Conservation (phyloP, 2,797 vertebrate species). For the Halcyon smyrnensis region DNA sequence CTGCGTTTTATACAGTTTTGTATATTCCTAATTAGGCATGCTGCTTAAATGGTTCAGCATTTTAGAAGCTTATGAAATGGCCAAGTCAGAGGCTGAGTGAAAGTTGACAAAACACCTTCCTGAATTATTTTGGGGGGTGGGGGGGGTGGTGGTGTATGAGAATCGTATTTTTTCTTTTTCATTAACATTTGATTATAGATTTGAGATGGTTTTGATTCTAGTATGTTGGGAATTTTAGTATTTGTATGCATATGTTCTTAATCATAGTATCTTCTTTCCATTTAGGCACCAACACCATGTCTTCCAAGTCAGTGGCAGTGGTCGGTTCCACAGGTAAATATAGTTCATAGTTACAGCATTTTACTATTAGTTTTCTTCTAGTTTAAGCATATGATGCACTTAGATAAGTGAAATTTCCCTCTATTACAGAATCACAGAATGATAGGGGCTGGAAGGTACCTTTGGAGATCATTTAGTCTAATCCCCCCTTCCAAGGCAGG, state of each 20-base stretch:
- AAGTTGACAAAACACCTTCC: neutral
- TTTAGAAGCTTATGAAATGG: neutral
- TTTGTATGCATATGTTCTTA: neutral
- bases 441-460: too few species aligned
- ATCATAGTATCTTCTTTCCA: neutral
- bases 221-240: neutral
- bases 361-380: neutral
- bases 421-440: neutral
- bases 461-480: too few species aligned
- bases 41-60: neutral
- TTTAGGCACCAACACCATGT: slow-evolving; percentile 80
- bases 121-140: neutral
- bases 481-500: too few species aligned
- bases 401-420: neutral
- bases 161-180: neutral
- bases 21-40: neutral
- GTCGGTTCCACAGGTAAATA: slow-evolving; percentile 81
- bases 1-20: neutral
- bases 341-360: neutral
- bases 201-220: neutral
- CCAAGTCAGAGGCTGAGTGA: neutral
- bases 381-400: neutral
- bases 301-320: slow-evolving; percentile 82
- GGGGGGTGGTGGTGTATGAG: neutral
- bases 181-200: neutral